Evolutionary conservation across 1,140 invertebrate species (phyloP), one percentile per base, ranked within the genome.

Genomic region (Microplitis demolitor): DNA sequence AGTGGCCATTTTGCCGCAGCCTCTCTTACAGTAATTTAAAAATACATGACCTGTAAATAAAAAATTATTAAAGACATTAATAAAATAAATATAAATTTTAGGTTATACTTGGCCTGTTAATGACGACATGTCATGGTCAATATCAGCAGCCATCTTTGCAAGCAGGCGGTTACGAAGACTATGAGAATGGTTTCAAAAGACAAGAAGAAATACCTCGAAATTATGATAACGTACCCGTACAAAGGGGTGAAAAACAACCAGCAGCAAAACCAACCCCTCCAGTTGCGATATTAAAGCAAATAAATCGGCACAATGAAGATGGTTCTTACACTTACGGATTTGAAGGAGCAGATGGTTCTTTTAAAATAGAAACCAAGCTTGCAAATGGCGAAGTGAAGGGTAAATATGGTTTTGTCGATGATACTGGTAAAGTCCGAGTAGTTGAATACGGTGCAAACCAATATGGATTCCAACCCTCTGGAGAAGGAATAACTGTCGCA

Each of bases 401-500:
- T 68, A 95, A 95, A 81, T 95, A 95, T 79, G 94, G 96, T 4
- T 97, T 95, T 85, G 92, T 95, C 35, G 95, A 96, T 82, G 93
- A 94, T 78, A 88, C 89, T 2, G 94, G 94, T 54, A 92, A 93
- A 83, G 90, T 95, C 1, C 90, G 94, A 11, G 92, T 95, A 1
- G 92, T 97, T 8, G 94, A 97, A 80, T 97, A 97, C 82, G 94
- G 94, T 14, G 95, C 95, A 24, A 94, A 95, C 80, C 93, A 93
- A 79, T 93, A 91, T 75, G 95, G 95, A 4, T 97, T 96, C 89
- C 93, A 94, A 80, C 94, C 94, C 0, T 89, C 92, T 3, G 94
- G 94, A n/a, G 93, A 95, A 78, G 94, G 93, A 35, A 95, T 95
- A 81, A 94, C 93, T 0, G 93, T 95, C 1, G 92, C 93, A 0